phyloP scores from a whole-genome alignment of 2,888 invertebrate genomes.

The Dryococelus australis region DNA sequence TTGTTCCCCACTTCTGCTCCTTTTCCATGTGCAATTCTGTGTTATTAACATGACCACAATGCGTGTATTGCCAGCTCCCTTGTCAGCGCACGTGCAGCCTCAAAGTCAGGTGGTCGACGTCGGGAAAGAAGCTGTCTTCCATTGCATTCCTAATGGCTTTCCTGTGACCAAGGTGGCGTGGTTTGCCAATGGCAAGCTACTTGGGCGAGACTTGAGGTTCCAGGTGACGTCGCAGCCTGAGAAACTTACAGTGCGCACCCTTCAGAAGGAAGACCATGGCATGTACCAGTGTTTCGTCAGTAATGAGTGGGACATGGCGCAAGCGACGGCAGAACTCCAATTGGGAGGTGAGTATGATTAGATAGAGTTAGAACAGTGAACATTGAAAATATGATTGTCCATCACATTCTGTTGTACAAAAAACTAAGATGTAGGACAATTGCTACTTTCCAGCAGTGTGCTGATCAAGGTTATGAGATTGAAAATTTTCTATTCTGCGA shows the following conservation, averaged over 20 bases:
- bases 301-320: conserved; percentile 59
- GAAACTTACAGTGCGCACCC: conserved; percentile 51
- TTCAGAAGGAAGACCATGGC: conserved; percentile 60
- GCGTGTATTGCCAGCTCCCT: conserved; percentile 68
- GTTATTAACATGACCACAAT: too few species aligned
- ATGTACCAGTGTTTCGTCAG: conserved; percentile 64
- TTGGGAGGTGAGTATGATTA: conserved; percentile 56
- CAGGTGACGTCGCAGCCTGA: conserved; percentile 59
- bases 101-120: conserved; percentile 81
- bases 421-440: too few species aligned
- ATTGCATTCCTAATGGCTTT: conserved; percentile 86
- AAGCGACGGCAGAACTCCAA: conserved; percentile 58
- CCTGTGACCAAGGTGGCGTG: conserved; percentile 82
- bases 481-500: too few species aligned
- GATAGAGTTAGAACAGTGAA: too few species aligned
- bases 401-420: too few species aligned
- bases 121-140: conserved; percentile 83
- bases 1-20: too few species aligned
- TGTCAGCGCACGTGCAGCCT: conserved; percentile 82
- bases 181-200: conserved; percentile 77
- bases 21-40: too few species aligned
- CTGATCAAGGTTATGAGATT: too few species aligned
- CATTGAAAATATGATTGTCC: too few species aligned
- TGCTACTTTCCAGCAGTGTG: too few species aligned
- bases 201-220: conserved; percentile 65